A percentile compares a stretch with the other conserved stretches of the same genome.
Conservation (phyloP, 1,140 invertebrate genomes). For the Euglossa dilemma region DNA sequence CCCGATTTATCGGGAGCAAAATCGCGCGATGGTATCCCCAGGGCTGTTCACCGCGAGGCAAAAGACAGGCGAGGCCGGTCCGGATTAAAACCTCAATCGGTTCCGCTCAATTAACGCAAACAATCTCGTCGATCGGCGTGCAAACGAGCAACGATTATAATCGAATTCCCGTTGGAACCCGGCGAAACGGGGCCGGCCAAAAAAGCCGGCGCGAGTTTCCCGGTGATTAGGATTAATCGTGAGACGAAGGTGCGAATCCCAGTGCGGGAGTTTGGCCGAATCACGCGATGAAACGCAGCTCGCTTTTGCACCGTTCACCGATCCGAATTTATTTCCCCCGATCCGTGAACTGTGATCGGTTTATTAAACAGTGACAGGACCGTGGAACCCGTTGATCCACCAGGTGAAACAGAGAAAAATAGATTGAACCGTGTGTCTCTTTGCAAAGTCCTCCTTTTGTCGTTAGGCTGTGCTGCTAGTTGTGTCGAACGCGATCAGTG, state of each 20-base stretch:
- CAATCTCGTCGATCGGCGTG: conserved; percentile 11
- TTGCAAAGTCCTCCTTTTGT: no score
- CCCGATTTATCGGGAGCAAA: neutral
- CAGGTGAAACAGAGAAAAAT: neutral
- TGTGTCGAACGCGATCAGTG: neutral
- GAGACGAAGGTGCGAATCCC: conserved; percentile 34
- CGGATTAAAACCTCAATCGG: neutral
- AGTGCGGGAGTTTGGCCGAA: neutral
- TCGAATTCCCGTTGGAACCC: conserved; percentile 6
- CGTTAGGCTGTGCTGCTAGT: neutral
- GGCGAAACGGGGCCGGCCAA: neutral
- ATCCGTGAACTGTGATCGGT: neutral
- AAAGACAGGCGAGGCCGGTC: neutral
- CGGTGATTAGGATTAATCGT: conserved; percentile 30
- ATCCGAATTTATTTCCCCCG: conserved; percentile 7
- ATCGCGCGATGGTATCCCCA: neutral
- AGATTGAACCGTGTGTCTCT: neutral
- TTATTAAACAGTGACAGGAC: neutral
- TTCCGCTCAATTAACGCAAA: conserved; percentile 3
- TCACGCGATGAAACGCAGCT: neutral
- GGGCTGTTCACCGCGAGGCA: neutral
- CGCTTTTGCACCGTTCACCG: neutral
- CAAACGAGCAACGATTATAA: conserved; percentile 1
- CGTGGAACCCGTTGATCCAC: neutral
- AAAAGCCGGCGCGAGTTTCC: conserved; percentile 8